Evolutionary conservation across 2,113 vertebrate species (phyloP).

Genomic region (Perognathus longimembris): DNA sequence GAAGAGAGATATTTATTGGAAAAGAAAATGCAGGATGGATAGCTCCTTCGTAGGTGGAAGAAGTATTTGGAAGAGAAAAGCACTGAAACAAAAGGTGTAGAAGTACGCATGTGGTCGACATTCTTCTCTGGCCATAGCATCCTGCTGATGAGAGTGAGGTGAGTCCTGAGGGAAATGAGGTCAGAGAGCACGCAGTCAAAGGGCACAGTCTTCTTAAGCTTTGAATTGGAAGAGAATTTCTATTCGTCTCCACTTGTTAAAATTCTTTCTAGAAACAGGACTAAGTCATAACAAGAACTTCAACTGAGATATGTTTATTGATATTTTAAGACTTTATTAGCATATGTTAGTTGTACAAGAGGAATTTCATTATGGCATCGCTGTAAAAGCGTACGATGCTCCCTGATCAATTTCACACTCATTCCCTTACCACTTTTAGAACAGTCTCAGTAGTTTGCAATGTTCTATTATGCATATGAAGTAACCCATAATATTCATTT

Average conservation of each 20-base stretch:
- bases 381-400: no score
- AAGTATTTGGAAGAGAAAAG: background rate
- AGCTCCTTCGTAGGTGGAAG: background rate
- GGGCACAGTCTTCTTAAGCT: background rate
- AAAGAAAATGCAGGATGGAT: background rate
- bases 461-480: no score
- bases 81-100: background rate
- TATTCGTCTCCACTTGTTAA: background rate
- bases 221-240: background rate
- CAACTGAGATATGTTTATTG: background rate
- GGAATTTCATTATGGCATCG: no score
- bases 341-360: no score
- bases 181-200: background rate
- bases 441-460: no score
- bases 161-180: background rate
- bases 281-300: background rate
- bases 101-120: background rate
- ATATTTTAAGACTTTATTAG: no score
- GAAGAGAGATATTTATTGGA: accelerated
- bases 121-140: background rate
- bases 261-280: background rate
- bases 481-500: no score
- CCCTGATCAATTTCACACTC: no score
- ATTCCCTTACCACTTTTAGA: no score
- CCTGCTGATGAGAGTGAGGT: background rate